Evolutionary conservation across 1,140 invertebrate genomes (phyloP), one percentile per base, ranked within the genome.

Genomic region (Drosophila ogumai): DNA sequence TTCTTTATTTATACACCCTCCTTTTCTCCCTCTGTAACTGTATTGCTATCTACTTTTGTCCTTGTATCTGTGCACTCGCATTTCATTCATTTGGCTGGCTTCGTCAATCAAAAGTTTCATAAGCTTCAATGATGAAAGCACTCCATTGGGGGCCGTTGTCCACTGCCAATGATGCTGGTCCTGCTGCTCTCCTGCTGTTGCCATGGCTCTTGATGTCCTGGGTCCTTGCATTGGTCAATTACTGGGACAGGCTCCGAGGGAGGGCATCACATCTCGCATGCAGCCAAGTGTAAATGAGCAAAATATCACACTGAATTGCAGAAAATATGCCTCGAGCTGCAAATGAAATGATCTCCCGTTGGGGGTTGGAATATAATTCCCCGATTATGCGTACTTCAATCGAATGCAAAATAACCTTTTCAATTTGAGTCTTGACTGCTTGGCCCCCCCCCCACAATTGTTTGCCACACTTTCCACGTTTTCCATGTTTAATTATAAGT

Each of bases 401-500:
- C 84, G 84, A 87, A 88, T 88, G 84, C 84, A 82, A 87, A 87
- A 67, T 73, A 82, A 82, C 58, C 79, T 88, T 88, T 88, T 81
- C 82, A 86, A 82, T 82, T 87, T 80, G 75, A 41, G 58, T 65
- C 58, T 74, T 82, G 69, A 78, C 59, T 55, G 76, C 49, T n/a
- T 49, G 12, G 19, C 10, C 36, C 4, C 25, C 25, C 3, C 19
- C 19, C 36, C 38, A 36, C 3, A 31, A 44, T 43, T 80, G 64
- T 43, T 86, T 74, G 82, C 82, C 81, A 78, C 82, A 81, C 76
- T 85, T 78, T 82, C 85, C 84, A 88, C 77, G 85, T 79, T 85
- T 81, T 88, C 71, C 81, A 78, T 88, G 84, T 81, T 88, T 88
- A 88, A 88, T 88, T 88, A 88, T 85, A 88, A 88, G 76, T 80